Conservation (phyloP, 2,888 invertebrate genomes). For the Dasypolia templi region DNA sequence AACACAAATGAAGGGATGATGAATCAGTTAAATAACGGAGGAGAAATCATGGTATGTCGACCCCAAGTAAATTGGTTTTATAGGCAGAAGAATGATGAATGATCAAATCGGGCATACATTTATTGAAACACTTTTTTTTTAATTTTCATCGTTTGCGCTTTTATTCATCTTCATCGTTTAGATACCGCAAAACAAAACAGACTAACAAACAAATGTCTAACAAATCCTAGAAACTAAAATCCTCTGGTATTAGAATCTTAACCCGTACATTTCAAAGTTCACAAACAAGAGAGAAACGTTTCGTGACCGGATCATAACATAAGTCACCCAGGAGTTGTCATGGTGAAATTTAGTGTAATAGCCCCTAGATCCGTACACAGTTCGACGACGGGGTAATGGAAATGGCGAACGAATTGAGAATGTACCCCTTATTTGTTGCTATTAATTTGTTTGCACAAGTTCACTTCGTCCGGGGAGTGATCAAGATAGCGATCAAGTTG, state of each 20-base stretch:
- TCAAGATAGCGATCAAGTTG: background rate
- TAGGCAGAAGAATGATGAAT: background rate
- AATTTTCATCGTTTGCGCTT: too few species aligned
- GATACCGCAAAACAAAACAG: background rate
- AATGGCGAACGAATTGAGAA: slow-evolving; percentile 29
- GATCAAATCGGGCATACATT: background rate
- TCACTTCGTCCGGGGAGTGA: background rate
- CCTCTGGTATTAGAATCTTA: slow-evolving; percentile 15
- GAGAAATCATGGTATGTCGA: background rate
- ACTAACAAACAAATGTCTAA: slow-evolving; percentile 3
- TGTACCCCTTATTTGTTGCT: slow-evolving; percentile 10
- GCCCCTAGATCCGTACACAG: slow-evolving; percentile 38
- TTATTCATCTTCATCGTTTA: background rate
- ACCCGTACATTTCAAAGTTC: slow-evolving; percentile 45
- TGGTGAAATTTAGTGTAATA: slow-evolving; percentile 73
- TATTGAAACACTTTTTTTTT: background rate
- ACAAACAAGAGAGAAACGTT: slow-evolving; percentile 54
- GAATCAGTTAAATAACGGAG: background rate
- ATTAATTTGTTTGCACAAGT: slow-evolving; percentile 5
- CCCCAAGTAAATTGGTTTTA: background rate
- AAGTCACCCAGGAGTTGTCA: slow-evolving; percentile 72
- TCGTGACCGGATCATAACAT: slow-evolving; percentile 74
- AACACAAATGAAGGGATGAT: background rate
- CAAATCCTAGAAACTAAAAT: slow-evolving; percentile 26
- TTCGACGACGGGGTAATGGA: slow-evolving; percentile 26